Evolutionary conservation across 2,113 vertebrate species (phyloP), one percentile per base, ranked within the genome.

Genomic region (Syngnathus typhle): DNA sequence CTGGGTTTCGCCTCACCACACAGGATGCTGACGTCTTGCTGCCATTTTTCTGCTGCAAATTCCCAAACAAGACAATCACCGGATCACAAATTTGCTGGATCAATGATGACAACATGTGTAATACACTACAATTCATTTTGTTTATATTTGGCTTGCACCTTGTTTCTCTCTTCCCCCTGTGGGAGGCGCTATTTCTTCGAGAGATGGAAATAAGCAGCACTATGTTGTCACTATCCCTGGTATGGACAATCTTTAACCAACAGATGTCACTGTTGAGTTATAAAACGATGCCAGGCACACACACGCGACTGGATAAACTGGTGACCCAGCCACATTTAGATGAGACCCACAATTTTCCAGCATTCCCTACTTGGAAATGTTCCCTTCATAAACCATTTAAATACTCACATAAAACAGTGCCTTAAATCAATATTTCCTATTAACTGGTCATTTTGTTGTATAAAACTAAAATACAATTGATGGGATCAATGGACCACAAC

Each of bases 261-360:
- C 19, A 84, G 85, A 60, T 76, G 84, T 82, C 83, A 60, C 55
- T 15, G 11, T 23, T 56, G 64, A 70, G 27, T 67, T 61, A 70
- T 69, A 51, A 60, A 12, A 7, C 16, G 47, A 6, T n/a, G 8
- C 27, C 52, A 23, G 21, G 3, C 10, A 59, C 21, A 21, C n/a
- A 16, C 10, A 16, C 37, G 6, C 2, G 2, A 6, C 43, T 16
- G 41, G 12, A 43, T 21, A 23, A 10, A 2, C 19, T 60, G 58
- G 36, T 38, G 58, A 60, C 36, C 15, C 36, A 4, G 18, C 36
- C 58, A 38, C 7, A 10, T n/a, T 58, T 19, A 61, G 10, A 21
- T 41, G 59, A 41, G 18, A 11, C 9, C 5, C 38, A 32, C 12
- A 51, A 51, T 51, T 51, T 51, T 7, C 49, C 54, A 36, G 12